phyloP scores from a whole-genome alignment of 2,797 vertebrate genomes.

The Peromyscus melanophrys region DNA sequence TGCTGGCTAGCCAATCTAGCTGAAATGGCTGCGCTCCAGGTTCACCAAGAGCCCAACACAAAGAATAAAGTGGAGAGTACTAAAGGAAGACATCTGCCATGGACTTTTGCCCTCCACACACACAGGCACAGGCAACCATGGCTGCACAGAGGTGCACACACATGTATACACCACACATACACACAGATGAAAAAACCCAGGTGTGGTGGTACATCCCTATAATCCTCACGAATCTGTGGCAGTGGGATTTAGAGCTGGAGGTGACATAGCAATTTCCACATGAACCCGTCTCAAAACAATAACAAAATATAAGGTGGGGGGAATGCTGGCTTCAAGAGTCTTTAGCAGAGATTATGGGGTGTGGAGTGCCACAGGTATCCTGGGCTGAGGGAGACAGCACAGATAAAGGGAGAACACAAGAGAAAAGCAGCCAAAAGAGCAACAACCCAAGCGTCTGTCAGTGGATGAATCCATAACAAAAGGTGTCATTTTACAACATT shows the following conservation, averaged over 20 bases:
- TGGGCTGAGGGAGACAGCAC: accelerated
- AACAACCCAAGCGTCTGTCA: neutral
- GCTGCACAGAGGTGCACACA: neutral
- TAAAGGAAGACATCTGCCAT: neutral
- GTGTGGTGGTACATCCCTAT: neutral
- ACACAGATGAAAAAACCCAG: neutral
- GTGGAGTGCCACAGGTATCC: too few relatives aligned
- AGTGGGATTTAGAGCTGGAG: neutral
- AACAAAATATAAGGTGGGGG: neutral
- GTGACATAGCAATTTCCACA: neutral
- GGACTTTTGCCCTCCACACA: neutral
- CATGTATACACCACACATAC: neutral
- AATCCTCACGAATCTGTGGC: neutral
- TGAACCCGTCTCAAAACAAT: neutral
- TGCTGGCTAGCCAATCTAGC: neutral
- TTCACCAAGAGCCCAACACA: neutral
- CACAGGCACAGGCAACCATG: neutral
- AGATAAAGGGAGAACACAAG: neutral
- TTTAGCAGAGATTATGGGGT: neutral
- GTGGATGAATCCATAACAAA: neutral
- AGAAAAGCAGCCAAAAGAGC: neutral
- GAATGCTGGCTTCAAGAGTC: neutral
- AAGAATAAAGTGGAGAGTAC: neutral
- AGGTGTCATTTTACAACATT: accelerated
- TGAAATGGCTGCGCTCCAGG: neutral